Evolutionary conservation across 2,113 vertebrate genomes (phyloP), one percentile per base, ranked within the genome.

Genomic region (Grammomys surdaster): DNA sequence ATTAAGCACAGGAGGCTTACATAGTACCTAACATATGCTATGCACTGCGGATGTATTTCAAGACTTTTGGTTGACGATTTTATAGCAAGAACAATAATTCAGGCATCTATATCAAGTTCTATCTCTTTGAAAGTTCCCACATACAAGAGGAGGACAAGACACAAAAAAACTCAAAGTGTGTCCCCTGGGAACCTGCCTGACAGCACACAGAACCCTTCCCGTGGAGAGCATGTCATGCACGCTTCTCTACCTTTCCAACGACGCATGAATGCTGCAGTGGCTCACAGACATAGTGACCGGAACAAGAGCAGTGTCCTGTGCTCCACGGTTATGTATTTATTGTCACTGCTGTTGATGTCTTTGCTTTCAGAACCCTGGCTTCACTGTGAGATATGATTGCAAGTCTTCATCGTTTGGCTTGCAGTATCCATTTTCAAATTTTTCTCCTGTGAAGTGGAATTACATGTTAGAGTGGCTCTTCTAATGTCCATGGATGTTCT

Each of bases 151-250:
- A 75, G 76, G 88, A 75, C 22, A 60, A 91, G 60, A 72, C 14
- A 69, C 54, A 87, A 86, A 19, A n/a, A 92, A 96, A 96, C 92
- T 93, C 76, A 58, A 40, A 89, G 86, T 87, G 54, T 97, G 63
- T 93, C 70, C 94, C 84, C 60, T 0, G 0, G 46, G 54, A 93
- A 51, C 2, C 19, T 81, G 90, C 69, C 88, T 91, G 90, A 91
- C 67, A 80, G 77, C 36, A 75, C 54, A 63, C 72, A 89, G 69
- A 94, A 95, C 92, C 81, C 92, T 95, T 91, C 85, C 96, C 56
- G 33, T 20, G 22, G 51, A 69, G 36, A 90, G 72, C 90, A 5
- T 96, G 92, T 90, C 92, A 78, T 46, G 12, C 0, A 36, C 8
- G 46, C 6, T 17, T 92, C 75, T 73, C 88, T 40, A 63, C 95